phyloP scores from a whole-genome alignment of 2,113 vertebrate genomes.

The Zapus hudsonius region DNA sequence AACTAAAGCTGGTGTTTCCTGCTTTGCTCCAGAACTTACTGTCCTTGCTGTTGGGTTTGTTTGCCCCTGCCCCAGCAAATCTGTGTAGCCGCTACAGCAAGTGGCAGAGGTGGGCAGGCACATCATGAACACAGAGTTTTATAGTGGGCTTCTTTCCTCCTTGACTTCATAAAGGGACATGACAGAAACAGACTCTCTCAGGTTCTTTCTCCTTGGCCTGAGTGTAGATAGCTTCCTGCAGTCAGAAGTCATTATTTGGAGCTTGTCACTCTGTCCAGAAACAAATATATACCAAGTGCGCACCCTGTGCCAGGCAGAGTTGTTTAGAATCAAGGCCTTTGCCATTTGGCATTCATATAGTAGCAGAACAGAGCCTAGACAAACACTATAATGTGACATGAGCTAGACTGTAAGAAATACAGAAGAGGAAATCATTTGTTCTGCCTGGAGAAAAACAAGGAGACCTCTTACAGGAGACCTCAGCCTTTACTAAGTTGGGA shows the following conservation, averaged over 20 bases:
- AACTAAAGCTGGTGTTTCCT: constrained; percentile 30
- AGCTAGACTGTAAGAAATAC: background rate
- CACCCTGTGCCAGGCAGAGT: background rate
- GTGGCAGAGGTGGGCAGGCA: background rate
- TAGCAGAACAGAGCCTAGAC: background rate
- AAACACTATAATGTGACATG: background rate
- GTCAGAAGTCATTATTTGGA: constrained; percentile 22
- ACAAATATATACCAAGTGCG: background rate
- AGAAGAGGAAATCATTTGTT: background rate
- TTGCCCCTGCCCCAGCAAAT: background rate
- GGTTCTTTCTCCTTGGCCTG: constrained; percentile 23
- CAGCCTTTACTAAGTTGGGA: background rate
- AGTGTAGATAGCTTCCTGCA: background rate
- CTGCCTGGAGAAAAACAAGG: background rate
- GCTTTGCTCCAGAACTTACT: constrained; percentile 8
- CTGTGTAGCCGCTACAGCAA: background rate
- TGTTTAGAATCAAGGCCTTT: background rate
- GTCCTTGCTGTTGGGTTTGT: background rate
- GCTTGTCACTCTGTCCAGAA: background rate
- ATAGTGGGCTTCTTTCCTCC: constrained; percentile 10
- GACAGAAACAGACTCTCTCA: background rate
- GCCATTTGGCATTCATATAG: background rate
- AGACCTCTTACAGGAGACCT: background rate
- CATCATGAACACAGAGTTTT: constrained; percentile 21
- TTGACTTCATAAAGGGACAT: constrained; percentile 25